phyloP scores from a whole-genome alignment of 1,140 invertebrate species.

The Daktulosphaira vitifoliae region DNA sequence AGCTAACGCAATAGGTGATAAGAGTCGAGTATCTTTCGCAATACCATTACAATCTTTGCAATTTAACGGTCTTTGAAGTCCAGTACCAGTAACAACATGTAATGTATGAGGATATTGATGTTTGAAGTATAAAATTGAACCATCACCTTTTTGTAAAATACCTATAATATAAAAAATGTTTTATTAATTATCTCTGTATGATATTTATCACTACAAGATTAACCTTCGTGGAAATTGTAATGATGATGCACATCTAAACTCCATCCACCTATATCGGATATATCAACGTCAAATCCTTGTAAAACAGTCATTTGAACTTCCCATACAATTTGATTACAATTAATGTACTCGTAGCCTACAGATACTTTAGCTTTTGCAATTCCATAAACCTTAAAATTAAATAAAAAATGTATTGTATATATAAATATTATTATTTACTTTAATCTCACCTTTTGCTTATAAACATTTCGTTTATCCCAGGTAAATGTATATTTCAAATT shows the following conservation, averaged over 20 bases:
- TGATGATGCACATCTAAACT: constrained; percentile 95
- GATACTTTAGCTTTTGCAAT: constrained; percentile 75
- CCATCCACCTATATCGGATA: constrained; percentile 95
- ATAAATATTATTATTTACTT: background rate
- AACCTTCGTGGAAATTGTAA: constrained; percentile 93
- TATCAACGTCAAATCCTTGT: constrained; percentile 94
- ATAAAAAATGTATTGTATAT: background rate
- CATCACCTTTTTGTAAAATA: constrained; percentile 93
- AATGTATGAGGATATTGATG: constrained; percentile 76
- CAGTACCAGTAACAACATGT: constrained; percentile 87
- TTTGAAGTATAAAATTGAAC: constrained; percentile 84
- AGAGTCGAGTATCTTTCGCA: constrained; percentile 73
- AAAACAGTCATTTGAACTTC: constrained; percentile 85
- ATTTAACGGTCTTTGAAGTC: constrained; percentile 66
- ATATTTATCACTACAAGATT: background rate
- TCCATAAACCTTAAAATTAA: constrained; percentile 58
- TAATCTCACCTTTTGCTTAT: constrained; percentile 76
- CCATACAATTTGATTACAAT: constrained; percentile 81
- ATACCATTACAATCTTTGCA: constrained; percentile 76
- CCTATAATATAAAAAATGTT: constrained; percentile 42
- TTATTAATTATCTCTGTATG: background rate
- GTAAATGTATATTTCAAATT: constrained; percentile 90
- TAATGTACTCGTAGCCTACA: constrained; percentile 89
- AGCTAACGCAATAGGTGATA: constrained; percentile 86
- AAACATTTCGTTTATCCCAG: constrained; percentile 95